These are phyloP conservation scores for Bugula neritina DNA, from an alignment of 2,888 invertebrate species.

Conservation along the genomic window DNA sequence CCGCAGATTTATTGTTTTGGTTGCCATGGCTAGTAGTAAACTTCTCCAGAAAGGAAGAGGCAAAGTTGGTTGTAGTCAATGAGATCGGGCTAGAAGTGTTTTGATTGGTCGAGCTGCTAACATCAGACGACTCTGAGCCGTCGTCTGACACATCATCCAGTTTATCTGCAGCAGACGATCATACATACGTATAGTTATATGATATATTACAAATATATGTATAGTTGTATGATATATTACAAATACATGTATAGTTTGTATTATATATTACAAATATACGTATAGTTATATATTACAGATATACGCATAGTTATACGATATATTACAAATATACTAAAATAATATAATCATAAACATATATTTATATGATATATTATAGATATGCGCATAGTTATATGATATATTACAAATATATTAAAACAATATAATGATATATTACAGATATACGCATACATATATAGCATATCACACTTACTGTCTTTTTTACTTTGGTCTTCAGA, in stretches of 20 bases:
- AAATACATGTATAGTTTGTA: background rate
- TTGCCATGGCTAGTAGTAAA: no score
- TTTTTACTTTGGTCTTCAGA: no score
- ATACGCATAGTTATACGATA: background rate
- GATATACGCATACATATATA: background rate
- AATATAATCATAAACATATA: background rate
- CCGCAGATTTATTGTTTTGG: background rate
- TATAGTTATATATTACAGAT: background rate
- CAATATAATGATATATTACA: background rate
- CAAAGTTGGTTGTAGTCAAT: background rate
- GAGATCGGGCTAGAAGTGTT: background rate
- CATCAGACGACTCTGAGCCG: background rate
- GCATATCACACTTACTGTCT: constrained; percentile 14
- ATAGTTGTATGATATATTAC: background rate
- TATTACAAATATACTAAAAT: background rate
- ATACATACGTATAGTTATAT: background rate
- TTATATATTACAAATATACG: background rate
- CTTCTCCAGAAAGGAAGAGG: background rate
- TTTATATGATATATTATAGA: background rate
- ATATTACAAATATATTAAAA: background rate
- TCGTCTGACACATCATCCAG: background rate
- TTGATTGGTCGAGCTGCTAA: background rate
- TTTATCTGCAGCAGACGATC: background rate
- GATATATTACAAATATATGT: background rate
- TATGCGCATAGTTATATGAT: background rate